Conservation (phyloP, 2,888 invertebrate genomes). For the Dryococelus australis region DNA sequence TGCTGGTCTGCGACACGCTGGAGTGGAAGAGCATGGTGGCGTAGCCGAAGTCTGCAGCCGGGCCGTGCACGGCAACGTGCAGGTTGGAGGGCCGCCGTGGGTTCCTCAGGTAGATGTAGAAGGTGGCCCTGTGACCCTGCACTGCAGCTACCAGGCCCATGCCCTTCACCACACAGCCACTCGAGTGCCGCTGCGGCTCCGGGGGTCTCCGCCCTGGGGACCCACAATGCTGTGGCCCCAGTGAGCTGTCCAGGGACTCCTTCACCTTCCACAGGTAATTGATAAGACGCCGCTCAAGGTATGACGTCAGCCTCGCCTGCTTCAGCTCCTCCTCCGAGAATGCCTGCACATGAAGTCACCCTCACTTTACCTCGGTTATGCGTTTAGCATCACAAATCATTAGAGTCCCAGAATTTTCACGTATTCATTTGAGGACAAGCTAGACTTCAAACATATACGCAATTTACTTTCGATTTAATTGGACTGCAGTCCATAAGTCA, state of each 20-base stretch:
- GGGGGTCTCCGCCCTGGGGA: constrained; percentile 19
- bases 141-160: constrained; percentile 68
- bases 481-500: too few species aligned
- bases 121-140: constrained; percentile 63
- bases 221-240: background rate
- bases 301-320: constrained; percentile 60
- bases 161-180: constrained; percentile 54
- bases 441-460: too few species aligned
- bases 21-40: constrained; percentile 35
- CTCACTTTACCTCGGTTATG: too few species aligned
- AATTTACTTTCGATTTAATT: too few species aligned
- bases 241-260: constrained; percentile 22
- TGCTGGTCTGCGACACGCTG: background rate
- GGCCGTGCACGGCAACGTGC: constrained; percentile 60
- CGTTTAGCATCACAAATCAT: too few species aligned
- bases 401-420: too few species aligned
- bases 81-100: constrained; percentile 57
- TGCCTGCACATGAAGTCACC: constrained; percentile 58
- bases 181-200: background rate
- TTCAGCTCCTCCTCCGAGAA: constrained; percentile 66
- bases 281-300: constrained; percentile 66
- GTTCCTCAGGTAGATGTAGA: constrained; percentile 64
- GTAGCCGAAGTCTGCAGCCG: constrained; percentile 61
- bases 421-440: too few species aligned
- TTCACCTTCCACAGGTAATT: constrained; percentile 57